Evolutionary conservation across 2,888 invertebrate species (phyloP), one percentile per base, ranked within the genome.

Genomic region (Scaptomyza cyrtandrae): DNA sequence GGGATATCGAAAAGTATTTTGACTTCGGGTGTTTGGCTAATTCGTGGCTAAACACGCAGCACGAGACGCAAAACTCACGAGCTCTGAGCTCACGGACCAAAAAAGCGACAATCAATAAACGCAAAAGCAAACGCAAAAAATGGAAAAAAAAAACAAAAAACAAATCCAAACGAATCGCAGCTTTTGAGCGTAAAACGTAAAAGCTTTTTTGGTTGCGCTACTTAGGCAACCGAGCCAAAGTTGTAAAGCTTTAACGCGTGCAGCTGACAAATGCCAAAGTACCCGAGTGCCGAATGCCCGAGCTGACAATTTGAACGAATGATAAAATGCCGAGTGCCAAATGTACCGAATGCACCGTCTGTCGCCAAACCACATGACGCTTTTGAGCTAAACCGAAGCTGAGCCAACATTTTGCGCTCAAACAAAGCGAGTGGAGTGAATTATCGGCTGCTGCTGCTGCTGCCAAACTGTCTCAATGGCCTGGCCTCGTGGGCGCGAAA

Each of bases 401-500:
- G 71, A 71, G 78, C 74, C 70, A 62, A 71, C 54, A 54, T 59
- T 61, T 66, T 62, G 27, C 54, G 63, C 77, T 78, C 77, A 79
- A 79, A 46, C 64, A 19, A 64, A 78, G 75, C 71, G 0, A 33
- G 43, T 14, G 39, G 59, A 43, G 46, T 66, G 35, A 37, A 53
- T 33, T 13, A n/a, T 35, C 35, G 37, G 44, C 55, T 57, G 55
- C 58, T 67, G 44, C 50, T 56, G 55, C 62, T 67, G 64, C 65
- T 71, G 77, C 61, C 71, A 74, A 77, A 78, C 61, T 49, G 78
- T 78, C 73, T 73, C 76, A 82, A 75, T 87, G 79, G 74, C 59
- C 49, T 65, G 76, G 86, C 86, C 83, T 84, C 85, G 82, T 87
- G 87, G 82, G 66, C 69, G 68, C 80, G 78, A 90, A 90, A 91